A percentile compares a stretch with the other conserved stretches of the same genome.
phyloP scores from a whole-genome alignment of 2,888 invertebrate species.

The Aelia acuminata region DNA sequence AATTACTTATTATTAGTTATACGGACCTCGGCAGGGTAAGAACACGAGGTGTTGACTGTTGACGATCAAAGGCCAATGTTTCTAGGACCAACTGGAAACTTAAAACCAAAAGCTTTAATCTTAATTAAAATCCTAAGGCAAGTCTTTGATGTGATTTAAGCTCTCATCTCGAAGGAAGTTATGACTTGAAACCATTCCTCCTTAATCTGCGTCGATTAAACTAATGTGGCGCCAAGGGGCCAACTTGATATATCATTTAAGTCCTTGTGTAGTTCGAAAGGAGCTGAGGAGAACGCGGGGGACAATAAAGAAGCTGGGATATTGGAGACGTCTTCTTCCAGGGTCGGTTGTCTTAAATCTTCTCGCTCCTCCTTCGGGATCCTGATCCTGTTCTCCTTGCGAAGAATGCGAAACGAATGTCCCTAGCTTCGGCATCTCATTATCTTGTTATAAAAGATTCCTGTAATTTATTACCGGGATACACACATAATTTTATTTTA shows the following conservation, averaged over 20 bases:
- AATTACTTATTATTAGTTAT: background rate
- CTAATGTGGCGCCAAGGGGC: conserved; percentile 3
- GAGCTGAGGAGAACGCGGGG: background rate
- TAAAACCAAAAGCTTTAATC: background rate
- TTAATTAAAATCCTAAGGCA: background rate
- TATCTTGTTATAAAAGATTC: background rate
- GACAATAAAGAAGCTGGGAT: background rate
- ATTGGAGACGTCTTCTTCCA: conserved; percentile 29
- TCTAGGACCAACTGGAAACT: background rate
- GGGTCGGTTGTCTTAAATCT: conserved; percentile 6
- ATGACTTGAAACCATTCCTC: background rate
- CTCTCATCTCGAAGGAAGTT: background rate
- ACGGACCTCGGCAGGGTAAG: background rate
- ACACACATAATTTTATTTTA: background rate
- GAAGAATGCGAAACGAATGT: background rate
- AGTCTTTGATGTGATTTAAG: conserved; percentile 2
- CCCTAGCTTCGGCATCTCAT: background rate
- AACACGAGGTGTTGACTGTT: background rate
- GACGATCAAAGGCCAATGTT: background rate
- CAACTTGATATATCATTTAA: background rate
- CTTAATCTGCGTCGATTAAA: background rate
- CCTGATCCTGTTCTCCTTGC: conserved; percentile 12
- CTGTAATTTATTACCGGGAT: background rate
- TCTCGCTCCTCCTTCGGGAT: no score
- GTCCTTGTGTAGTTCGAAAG: conserved; percentile 2